Conservation (phyloP, 2,888 invertebrate species). For the Pinctada fucata region DNA sequence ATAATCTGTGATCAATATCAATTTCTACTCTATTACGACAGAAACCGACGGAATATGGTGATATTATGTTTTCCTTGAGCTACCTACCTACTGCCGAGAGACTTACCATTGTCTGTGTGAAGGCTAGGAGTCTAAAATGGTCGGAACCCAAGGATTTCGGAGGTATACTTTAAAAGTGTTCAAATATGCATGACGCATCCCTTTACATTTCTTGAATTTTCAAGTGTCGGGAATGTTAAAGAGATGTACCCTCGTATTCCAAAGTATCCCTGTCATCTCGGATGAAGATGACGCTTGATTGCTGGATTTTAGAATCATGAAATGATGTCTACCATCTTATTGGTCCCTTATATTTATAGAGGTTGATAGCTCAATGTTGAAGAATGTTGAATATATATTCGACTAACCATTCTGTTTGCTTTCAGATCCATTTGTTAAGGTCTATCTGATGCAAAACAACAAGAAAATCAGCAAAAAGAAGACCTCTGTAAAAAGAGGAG, state of each 20-base stretch:
- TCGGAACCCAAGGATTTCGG: conserved; percentile 79
- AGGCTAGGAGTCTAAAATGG: conserved; percentile 86
- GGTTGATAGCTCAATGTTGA: too few relatives aligned
- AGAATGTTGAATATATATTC: too few relatives aligned
- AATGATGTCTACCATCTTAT: too few relatives aligned
- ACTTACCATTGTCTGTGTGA: conserved; percentile 86
- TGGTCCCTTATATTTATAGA: too few relatives aligned
- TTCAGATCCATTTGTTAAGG: conserved; percentile 87
- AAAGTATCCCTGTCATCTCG: too few relatives aligned
- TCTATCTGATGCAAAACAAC: conserved; percentile 87
- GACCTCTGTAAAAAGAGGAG: conserved; percentile 86
- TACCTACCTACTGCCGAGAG: conserved; percentile 90
- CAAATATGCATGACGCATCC: not conserved
- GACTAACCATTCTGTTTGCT: conserved; percentile 19
- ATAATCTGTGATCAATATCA: too few relatives aligned
- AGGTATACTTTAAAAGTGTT: conserved; percentile 59
- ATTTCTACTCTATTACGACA: conserved; percentile 59
- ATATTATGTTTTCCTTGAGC: conserved; percentile 88
- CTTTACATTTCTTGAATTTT: not conserved
- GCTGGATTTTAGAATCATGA: too few relatives aligned
- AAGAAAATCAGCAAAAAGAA: conserved; percentile 90
- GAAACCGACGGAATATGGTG: conserved; percentile 85
- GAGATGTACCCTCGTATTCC: too few relatives aligned
- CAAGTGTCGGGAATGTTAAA: not conserved
- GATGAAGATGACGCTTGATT: not conserved